These are phyloP conservation scores for Leptura quadrifasciata DNA, from an alignment of 2,888 invertebrate genomes.

Conservation along the genomic window DNA sequence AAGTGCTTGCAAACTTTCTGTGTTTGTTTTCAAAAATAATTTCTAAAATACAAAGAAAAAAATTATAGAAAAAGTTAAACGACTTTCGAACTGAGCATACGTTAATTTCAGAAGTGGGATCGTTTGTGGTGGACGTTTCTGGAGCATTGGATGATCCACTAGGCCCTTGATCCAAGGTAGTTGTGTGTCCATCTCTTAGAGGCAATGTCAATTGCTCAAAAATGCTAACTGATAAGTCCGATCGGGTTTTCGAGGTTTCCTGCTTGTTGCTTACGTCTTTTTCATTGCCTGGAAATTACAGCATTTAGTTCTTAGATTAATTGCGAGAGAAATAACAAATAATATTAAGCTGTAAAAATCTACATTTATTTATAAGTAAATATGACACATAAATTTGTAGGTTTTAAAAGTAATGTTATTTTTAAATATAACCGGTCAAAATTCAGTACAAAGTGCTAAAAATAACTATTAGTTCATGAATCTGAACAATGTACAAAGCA, in stretches of 20 bases:
- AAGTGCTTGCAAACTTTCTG: conserved; percentile 85
- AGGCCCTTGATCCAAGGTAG: conserved; percentile 67
- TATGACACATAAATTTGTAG: background rate
- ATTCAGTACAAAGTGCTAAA: background rate
- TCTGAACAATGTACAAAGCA: background rate
- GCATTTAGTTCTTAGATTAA: background rate
- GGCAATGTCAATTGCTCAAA: conserved; percentile 85
- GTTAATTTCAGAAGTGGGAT: conserved; percentile 74
- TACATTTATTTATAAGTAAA: too few species aligned
- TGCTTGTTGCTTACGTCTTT: conserved; percentile 75
- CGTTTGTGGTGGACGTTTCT: conserved; percentile 61
- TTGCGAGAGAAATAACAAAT: background rate
- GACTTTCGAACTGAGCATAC: conserved; percentile 63
- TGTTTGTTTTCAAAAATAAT: conserved; percentile 86
- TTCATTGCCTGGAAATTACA: conserved; percentile 70
- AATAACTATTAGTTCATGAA: background rate
- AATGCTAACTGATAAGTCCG: conserved; percentile 83
- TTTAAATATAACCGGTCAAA: background rate
- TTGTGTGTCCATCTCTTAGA: conserved; percentile 76
- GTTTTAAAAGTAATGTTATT: background rate
- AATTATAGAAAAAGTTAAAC: background rate
- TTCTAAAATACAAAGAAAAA: conserved; percentile 75
- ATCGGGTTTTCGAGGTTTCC: conserved; percentile 79
- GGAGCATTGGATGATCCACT: conserved; percentile 70
- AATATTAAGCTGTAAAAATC: background rate